These are phyloP conservation scores for Odontesthes bonariensis DNA, from an alignment of 2,113 vertebrate genomes.

Conservation along the genomic window DNA sequence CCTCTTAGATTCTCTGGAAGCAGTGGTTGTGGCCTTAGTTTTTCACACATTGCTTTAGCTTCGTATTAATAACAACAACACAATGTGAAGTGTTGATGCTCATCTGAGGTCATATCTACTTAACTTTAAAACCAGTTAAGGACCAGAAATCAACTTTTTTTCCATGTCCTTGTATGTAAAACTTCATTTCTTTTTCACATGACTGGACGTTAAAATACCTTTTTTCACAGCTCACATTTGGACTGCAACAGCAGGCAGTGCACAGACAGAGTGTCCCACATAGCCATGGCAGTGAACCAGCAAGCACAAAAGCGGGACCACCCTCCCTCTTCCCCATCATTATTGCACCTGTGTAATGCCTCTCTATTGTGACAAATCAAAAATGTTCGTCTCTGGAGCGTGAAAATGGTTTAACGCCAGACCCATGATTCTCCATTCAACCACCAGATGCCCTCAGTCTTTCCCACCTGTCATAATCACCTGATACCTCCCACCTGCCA, in stretches of 20 bases:
- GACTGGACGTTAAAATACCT: too few species aligned
- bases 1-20: too few species aligned
- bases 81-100: too few species aligned
- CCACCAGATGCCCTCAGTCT: slow-evolving; percentile 13
- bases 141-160: too few species aligned
- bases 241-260: not conserved
- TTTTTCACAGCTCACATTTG: not conserved
- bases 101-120: too few species aligned
- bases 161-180: too few species aligned
- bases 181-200: too few species aligned
- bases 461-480: not conserved
- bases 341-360: not conserved
- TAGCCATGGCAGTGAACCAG: not conserved
- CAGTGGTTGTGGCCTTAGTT: too few species aligned
- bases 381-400: not conserved
- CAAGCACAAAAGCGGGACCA: not conserved
- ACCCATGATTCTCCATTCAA: not conserved
- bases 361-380: not conserved
- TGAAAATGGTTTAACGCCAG: not conserved
- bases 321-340: too few species aligned
- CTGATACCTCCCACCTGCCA: slow-evolving; percentile 1
- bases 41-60: too few species aligned
- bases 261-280: not conserved
- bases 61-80: too few species aligned
- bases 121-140: too few species aligned